Evolutionary conservation across 2,888 invertebrate species (phyloP).

Genomic region (Achlya flavicornis): DNA sequence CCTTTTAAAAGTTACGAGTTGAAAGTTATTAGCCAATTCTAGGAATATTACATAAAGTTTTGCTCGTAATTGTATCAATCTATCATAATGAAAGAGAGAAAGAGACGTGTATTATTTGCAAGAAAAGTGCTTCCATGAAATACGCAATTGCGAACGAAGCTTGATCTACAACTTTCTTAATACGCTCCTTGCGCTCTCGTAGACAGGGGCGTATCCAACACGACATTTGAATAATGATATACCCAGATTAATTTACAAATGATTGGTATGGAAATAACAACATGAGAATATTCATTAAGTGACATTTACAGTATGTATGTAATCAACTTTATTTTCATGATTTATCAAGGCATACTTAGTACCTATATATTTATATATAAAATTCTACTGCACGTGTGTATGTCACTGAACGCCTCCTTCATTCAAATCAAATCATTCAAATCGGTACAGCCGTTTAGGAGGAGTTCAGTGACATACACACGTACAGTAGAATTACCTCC

Average conservation of each 20-base stretch:
- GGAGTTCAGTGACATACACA: too few relatives aligned
- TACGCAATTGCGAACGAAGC: conserved; percentile 43
- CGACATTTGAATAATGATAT: neutral
- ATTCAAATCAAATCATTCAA: too few relatives aligned
- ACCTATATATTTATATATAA: too few relatives aligned
- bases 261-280: neutral
- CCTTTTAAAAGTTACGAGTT: neutral
- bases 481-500: too few relatives aligned
- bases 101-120: conserved; percentile 45
- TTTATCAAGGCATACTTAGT: neutral
- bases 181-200: conserved; percentile 26
- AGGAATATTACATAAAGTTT: conserved; percentile 19
- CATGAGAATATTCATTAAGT: neutral
- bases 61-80: conserved; percentile 45
- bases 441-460: too few relatives aligned
- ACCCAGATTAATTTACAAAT: neutral
- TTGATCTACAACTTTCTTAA: conserved; percentile 61
- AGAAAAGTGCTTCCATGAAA: conserved; percentile 56
- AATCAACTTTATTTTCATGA: neutral
- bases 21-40: neutral
- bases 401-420: too few relatives aligned
- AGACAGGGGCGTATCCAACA: neutral
- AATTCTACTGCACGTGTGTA: too few relatives aligned
- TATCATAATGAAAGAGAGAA: conserved; percentile 39
- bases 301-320: neutral